phyloP scores from a whole-genome alignment of 53 echinoderm and acorn worm genomes.

The Henricia sp. region DNA sequence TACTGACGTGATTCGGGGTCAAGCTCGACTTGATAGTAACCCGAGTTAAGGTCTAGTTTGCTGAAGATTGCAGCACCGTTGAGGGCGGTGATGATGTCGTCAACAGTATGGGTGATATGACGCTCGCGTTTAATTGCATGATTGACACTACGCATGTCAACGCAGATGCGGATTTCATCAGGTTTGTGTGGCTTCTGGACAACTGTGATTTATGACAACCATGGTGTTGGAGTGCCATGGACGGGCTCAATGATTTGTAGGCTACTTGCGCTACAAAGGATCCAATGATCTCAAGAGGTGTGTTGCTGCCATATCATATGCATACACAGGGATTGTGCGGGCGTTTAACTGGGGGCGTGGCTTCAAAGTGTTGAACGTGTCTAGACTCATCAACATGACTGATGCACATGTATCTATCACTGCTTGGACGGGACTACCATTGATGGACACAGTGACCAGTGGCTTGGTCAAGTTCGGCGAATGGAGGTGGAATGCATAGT shows the following conservation, averaged over 20 bases:
- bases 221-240: too few relatives aligned
- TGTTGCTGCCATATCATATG: slow-evolving; percentile 45
- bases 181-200: slow-evolving; percentile 50
- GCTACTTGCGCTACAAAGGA: slow-evolving; percentile 34
- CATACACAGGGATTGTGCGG: slow-evolving; percentile 18
- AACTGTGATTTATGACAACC: slow-evolving; percentile 58
- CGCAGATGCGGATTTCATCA: slow-evolving; percentile 1
- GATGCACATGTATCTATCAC: slow-evolving; percentile 49
- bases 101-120: not conserved
- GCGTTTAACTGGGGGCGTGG: slow-evolving; percentile 37
- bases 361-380: slow-evolving; percentile 11
- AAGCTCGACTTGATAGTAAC: slow-evolving; percentile 68
- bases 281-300: slow-evolving; percentile 28
- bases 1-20: slow-evolving; percentile 60
- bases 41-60: too few relatives aligned
- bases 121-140: too few relatives aligned
- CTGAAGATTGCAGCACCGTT: too few relatives aligned
- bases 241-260: slow-evolving; percentile 59
- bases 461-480: slow-evolving; percentile 26
- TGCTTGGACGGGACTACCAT: not conserved
- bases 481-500: slow-evolving; percentile 23
- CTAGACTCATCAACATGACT: slow-evolving; percentile 49
- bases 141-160: too few relatives aligned
- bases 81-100: slow-evolving; percentile 35
- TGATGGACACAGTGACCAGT: slow-evolving; percentile 29